A percentile compares a stretch with the other conserved stretches of the same genome.
These are phyloP conservation scores for Papio anubis DNA, from an alignment of 2,113 vertebrate species.

Conservation along the genomic window DNA sequence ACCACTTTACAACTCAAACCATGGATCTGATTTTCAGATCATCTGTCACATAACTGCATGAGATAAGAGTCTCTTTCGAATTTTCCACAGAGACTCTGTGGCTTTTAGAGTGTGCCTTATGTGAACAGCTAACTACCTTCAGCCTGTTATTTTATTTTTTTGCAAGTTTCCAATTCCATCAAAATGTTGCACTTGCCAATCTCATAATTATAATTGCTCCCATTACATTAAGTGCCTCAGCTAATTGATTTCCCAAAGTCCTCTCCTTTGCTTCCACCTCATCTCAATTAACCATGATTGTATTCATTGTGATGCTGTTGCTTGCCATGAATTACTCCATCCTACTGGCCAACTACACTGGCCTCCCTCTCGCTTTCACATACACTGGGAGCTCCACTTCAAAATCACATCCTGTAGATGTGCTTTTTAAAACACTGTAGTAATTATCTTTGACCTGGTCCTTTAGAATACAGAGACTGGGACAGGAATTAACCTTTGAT, in stretches of 20 bases:
- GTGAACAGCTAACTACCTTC: not conserved
- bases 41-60: not conserved
- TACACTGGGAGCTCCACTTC: no score
- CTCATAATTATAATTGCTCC: not conserved
- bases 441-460: not conserved
- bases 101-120: not conserved
- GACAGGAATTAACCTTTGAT: not conserved
- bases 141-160: not conserved
- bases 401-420: not conserved
- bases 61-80: not conserved
- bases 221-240: not conserved
- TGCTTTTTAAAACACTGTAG: not conserved
- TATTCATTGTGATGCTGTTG: no score
- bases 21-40: not conserved
- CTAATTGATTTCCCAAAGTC: no score
- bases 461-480: not conserved
- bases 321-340: not conserved
- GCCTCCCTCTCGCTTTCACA: not conserved
- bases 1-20: not conserved
- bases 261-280: not conserved
- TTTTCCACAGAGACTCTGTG: not conserved
- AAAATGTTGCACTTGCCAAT: not conserved
- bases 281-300: not conserved
- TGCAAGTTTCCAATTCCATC: not conserved
- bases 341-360: not conserved